A percentile compares a stretch with the other conserved stretches of the same genome.
phyloP scores from a whole-genome alignment of 2,113 vertebrate genomes.

The Megalops atlanticus region DNA sequence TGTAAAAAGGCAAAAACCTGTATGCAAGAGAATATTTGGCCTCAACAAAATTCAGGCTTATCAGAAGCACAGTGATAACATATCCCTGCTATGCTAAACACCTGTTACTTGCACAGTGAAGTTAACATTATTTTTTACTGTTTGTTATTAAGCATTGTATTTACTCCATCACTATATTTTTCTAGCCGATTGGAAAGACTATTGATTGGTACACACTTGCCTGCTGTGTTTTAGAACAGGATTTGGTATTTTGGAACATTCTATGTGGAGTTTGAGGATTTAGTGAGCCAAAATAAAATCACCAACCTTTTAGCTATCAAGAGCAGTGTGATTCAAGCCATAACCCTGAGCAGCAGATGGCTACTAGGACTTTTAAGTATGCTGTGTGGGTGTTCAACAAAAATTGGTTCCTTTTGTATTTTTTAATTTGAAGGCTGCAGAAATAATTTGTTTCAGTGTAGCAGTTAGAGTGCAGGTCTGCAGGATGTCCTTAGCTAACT shows the following conservation, averaged over 20 bases:
- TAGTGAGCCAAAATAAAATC: not conserved
- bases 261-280: not conserved
- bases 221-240: not conserved
- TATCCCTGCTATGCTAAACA: not conserved
- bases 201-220: not conserved
- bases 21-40: too few species aligned
- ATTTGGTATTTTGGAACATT: not conserved
- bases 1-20: too few species aligned
- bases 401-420: conserved; percentile 15
- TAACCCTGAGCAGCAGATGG: conserved; percentile 2
- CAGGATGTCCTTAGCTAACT: not conserved
- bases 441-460: conserved; percentile 6
- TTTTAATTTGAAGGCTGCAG: conserved; percentile 4
- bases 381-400: not conserved
- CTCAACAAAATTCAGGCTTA: too few species aligned
- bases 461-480: conserved; percentile 1
- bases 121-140: not conserved
- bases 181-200: not conserved
- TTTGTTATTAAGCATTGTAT: not conserved
- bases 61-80: too few species aligned
- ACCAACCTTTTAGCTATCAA: not conserved
- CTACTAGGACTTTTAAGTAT: not conserved
- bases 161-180: too few species aligned
- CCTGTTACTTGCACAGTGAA: not conserved
- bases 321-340: not conserved